Percentiles rank a stretch among this genome's conserved stretches.
Evolutionary conservation across 2,113 vertebrate genomes (phyloP).

Genomic region (Siphamia tubifer): DNA sequence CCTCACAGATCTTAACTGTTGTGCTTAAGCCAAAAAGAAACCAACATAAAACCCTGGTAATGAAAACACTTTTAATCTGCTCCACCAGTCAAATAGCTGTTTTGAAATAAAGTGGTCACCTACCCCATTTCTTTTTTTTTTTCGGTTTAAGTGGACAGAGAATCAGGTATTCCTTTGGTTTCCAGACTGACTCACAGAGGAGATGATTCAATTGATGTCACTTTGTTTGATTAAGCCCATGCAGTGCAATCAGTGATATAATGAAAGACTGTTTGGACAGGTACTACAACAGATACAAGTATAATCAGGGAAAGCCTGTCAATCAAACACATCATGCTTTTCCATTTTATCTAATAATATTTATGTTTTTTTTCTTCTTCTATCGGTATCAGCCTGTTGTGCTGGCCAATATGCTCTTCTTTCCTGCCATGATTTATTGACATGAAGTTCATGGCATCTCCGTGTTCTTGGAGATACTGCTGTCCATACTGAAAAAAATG

Average conservation of each 20-base stretch:
- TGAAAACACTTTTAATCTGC: not conserved
- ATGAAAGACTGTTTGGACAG: not conserved
- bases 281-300: not conserved
- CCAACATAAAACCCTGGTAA: too few relatives aligned
- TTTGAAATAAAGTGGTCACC: not conserved
- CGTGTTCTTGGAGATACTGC: too few relatives aligned
- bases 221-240: constrained; percentile 26
- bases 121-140: not conserved
- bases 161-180: not conserved
- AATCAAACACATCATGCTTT: not conserved
- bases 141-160: not conserved
- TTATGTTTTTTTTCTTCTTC: too few relatives aligned
- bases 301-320: constrained; percentile 16
- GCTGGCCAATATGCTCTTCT: too few relatives aligned
- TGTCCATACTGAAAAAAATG: too few relatives aligned
- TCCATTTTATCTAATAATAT: too few relatives aligned
- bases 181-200: not conserved
- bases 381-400: too few relatives aligned
- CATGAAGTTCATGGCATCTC: too few relatives aligned
- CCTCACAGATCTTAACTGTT: too few relatives aligned
- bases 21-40: too few relatives aligned
- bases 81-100: not conserved
- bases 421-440: too few relatives aligned
- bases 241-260: constrained; percentile 19
- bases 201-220: constrained; percentile 6